phyloP scores from a whole-genome alignment of 2,113 vertebrate genomes.

The Phycodurus eques region DNA sequence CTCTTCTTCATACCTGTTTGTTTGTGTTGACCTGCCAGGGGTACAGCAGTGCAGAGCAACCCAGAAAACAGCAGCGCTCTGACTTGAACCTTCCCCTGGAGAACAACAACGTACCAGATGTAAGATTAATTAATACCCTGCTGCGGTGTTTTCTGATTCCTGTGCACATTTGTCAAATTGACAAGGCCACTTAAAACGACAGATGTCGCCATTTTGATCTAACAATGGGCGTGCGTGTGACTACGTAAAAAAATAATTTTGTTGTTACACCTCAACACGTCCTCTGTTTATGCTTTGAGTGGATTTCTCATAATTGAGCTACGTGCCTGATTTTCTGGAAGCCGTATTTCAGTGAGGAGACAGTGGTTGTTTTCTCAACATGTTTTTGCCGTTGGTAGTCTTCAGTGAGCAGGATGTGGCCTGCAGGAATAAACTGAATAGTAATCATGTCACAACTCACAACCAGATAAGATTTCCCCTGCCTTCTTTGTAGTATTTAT shows the following conservation, averaged over 20 bases:
- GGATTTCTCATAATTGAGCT: constrained; percentile 37
- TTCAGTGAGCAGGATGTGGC: constrained; percentile 25
- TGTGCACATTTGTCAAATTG: constrained; percentile 15
- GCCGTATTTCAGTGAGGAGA: constrained; percentile 43
- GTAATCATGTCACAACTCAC: neutral
- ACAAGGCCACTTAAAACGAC: neutral
- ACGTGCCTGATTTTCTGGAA: constrained; percentile 47
- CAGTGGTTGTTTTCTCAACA: constrained; percentile 12
- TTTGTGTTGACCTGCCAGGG: constrained; percentile 72
- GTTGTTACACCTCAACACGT: constrained; percentile 53
- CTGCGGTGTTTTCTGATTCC: constrained; percentile 1
- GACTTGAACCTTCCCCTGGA: constrained; percentile 92
- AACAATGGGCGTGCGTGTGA: neutral
- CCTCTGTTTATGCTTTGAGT: constrained; percentile 25
- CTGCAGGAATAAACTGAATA: neutral
- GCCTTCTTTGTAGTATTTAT: constrained; percentile 1
- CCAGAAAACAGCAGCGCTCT: constrained; percentile 92
- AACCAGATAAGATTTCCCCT: neutral
- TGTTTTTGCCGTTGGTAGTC: constrained; percentile 28
- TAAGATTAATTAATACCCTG: constrained; percentile 44
- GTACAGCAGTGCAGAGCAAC: constrained; percentile 85
- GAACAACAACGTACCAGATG: constrained; percentile 92
- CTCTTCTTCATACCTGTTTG: constrained; percentile 17
- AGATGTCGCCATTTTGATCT: constrained; percentile 8
- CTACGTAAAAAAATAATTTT: constrained; percentile 41